Evolutionary conservation across 2,888 invertebrate genomes (phyloP), one percentile per base, ranked within the genome.

Genomic region (Automeris io): DNA sequence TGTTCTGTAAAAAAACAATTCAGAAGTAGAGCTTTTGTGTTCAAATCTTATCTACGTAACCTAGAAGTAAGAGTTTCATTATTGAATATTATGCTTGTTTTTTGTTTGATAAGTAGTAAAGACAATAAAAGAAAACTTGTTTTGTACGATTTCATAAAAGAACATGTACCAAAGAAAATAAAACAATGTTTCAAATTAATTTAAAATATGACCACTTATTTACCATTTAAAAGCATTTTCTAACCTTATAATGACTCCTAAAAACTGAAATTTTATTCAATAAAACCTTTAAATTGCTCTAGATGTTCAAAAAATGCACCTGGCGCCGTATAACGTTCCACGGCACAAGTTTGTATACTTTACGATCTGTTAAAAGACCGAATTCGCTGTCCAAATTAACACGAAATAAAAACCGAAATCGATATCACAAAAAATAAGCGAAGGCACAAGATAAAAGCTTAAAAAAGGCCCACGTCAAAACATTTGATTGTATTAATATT

Each of bases 401-500:
- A 82, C 83, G 79, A 83, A 86, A 83, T 80, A 86, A 87, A 83
- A 86, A 76, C 74, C 71, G 67, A 78, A 29, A 81, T 78, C 82
- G 77, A 76, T 70, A 69, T 61, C 56, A 77, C 72, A 82, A 82
- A 81, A 78, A 83, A 81, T 72, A 77, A 79, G 78, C 80, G 67
- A 80, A 81, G 82, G 74, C 70, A 77, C 70, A 74, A 83, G 83
- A 82, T 80, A 80, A 85, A 76, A 81, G 78, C 70, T 83, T 86
- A 80, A 86, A 86, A 81, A 85, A 83, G 78, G 80, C 68, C 65
- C 76, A 86, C 79, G 88, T 88, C 85, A 85, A 85, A 85, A 87
- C 85, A 87, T 86, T 87, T 85, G 87, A 86, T 86, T 86, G 86
- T 85, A 83, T 85, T 86, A 86, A 86, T 85, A 86, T 86, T 86